Evolutionary conservation across 2,113 vertebrate genomes (phyloP).

Genomic region (Actenoides hombroni): DNA sequence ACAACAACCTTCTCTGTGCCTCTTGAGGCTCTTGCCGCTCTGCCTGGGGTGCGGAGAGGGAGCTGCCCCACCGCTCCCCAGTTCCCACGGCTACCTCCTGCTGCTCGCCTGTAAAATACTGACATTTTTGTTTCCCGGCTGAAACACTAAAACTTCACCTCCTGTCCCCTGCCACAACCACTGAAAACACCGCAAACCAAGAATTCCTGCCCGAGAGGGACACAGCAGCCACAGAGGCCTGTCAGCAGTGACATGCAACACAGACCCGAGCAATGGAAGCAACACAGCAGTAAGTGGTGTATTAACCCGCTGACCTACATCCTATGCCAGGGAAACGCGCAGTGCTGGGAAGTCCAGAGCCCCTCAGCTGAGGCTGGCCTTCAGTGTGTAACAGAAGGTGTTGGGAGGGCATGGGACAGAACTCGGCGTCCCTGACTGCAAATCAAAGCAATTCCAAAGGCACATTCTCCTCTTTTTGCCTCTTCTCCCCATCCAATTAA

Average conservation of each 20-base stretch:
- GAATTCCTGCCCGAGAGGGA: background rate
- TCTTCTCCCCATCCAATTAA: background rate
- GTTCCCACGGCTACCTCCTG: background rate
- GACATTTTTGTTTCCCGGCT: background rate
- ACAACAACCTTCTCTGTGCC: background rate
- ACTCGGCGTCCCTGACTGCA: background rate
- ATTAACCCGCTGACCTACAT: conserved; percentile 10
- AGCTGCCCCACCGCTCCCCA: background rate
- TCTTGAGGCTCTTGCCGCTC: background rate
- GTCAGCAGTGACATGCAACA: background rate
- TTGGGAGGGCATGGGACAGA: background rate
- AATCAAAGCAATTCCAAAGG: background rate
- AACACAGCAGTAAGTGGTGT: conserved; percentile 6
- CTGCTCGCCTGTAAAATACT: background rate
- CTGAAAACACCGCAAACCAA: background rate
- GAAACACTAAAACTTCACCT: background rate
- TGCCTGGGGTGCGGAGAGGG: rapidly evolving
- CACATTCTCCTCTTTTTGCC: too few relatives aligned
- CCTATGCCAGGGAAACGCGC: background rate
- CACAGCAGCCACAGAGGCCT: background rate
- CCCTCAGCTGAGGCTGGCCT: background rate
- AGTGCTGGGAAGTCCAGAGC: background rate
- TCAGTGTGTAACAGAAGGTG: background rate
- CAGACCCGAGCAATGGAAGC: background rate
- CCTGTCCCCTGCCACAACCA: background rate